Conservation (phyloP, 2,113 vertebrate species). For the Rhegmatorhina hoffmannsi region DNA sequence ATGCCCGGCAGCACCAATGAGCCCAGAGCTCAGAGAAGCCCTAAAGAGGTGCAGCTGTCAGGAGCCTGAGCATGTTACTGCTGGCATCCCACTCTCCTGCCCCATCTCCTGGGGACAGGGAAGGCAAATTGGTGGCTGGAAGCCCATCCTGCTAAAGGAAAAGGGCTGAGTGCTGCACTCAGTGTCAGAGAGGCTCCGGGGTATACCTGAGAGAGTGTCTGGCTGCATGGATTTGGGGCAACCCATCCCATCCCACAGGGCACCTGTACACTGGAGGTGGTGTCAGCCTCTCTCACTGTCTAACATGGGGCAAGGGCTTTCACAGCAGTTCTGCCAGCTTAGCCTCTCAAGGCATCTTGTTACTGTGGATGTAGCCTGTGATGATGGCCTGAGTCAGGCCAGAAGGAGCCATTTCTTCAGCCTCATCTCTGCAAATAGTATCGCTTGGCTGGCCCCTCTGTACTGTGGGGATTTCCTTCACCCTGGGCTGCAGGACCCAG, state of each 20-base stretch:
- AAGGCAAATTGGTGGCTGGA: background rate
- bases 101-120: fast-evolving
- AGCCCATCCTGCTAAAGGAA: background rate
- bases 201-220: background rate
- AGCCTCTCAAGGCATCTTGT: background rate
- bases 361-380: background rate
- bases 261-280: background rate
- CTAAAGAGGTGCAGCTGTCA: background rate
- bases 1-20: fast-evolving
- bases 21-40: background rate
- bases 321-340: background rate
- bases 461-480: background rate
- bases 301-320: background rate
- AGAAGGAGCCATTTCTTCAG: background rate
- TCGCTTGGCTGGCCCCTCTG: fast-evolving
- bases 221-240: fast-evolving
- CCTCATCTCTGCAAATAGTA: background rate
- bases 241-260: fast-evolving
- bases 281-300: background rate
- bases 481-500: background rate
- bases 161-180: background rate
- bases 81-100: background rate
- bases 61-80: background rate
- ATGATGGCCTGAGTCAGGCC: background rate
- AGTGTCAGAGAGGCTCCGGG: fast-evolving